Evolutionary conservation across 2,113 vertebrate genomes (phyloP).

Genomic region (Chamaetylas fuelleborni): DNA sequence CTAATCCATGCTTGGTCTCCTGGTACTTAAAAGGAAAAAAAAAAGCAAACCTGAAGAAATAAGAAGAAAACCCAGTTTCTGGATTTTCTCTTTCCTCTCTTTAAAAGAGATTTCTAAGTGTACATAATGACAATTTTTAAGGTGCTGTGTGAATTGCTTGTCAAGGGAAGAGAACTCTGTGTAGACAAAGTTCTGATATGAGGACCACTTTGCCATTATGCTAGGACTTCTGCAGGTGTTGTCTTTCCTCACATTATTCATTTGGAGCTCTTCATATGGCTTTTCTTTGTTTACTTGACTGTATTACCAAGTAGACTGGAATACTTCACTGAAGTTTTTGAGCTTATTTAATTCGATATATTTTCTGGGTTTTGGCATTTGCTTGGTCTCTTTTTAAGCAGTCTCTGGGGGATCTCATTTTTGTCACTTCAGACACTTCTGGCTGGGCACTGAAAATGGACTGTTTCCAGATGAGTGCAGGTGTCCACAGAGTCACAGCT

Average conservation of each 20-base stretch:
- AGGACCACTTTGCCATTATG: background rate
- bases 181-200: background rate
- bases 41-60: background rate
- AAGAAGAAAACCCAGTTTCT: background rate
- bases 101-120: background rate
- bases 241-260: background rate
- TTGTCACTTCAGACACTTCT: background rate
- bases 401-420: background rate
- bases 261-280: background rate
- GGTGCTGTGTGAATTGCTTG: background rate
- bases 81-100: background rate
- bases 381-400: background rate
- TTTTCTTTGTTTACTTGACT: background rate
- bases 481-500: background rate
- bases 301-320: background rate
- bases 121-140: background rate
- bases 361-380: background rate
- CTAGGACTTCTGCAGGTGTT: background rate
- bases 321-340: background rate
- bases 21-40: background rate
- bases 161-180: background rate
- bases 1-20: background rate
- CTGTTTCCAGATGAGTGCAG: background rate
- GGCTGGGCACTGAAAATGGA: background rate
- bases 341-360: background rate